These are phyloP conservation scores for Forficula auricularia DNA, from an alignment of 1,140 invertebrate genomes.

Conservation along the genomic window DNA sequence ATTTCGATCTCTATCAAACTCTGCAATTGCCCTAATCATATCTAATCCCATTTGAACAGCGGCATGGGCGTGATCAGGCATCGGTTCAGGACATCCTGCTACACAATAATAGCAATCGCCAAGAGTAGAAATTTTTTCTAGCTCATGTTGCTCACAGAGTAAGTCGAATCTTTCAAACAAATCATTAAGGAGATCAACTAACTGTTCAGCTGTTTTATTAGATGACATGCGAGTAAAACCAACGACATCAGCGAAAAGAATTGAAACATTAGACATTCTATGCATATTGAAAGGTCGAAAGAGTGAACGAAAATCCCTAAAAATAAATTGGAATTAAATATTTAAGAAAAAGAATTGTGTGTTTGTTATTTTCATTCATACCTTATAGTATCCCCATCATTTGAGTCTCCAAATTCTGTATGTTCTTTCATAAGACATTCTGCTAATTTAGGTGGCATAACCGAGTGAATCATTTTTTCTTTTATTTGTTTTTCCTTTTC, in stretches of 20 bases:
- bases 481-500: slow-evolving; percentile 87
- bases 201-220: slow-evolving; percentile 78
- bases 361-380: slow-evolving; percentile 6
- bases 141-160: slow-evolving; percentile 62
- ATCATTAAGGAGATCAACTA: slow-evolving; percentile 82
- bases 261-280: slow-evolving; percentile 85
- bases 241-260: slow-evolving; percentile 95
- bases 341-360: slow-evolving; percentile 34
- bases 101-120: slow-evolving; percentile 94
- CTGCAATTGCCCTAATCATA: slow-evolving; percentile 74
- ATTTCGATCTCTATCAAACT: slow-evolving; percentile 66
- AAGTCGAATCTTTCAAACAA: slow-evolving; percentile 90
- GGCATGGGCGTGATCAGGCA: slow-evolving; percentile 70
- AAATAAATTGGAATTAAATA: slow-evolving; percentile 28
- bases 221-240: slow-evolving; percentile 96
- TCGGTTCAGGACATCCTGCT: slow-evolving; percentile 74
- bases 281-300: slow-evolving; percentile 92
- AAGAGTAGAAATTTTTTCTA: slow-evolving; percentile 84
- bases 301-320: slow-evolving; percentile 54
- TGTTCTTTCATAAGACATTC: slow-evolving; percentile 48
- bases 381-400: slow-evolving; percentile 17
- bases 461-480: slow-evolving; percentile 92
- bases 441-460: slow-evolving; percentile 87
- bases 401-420: slow-evolving; percentile 15
- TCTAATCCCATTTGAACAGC: slow-evolving; percentile 75